These are phyloP conservation scores for Smittia sp. DNA, from an alignment of 2,888 invertebrate species.

Conservation along the genomic window DNA sequence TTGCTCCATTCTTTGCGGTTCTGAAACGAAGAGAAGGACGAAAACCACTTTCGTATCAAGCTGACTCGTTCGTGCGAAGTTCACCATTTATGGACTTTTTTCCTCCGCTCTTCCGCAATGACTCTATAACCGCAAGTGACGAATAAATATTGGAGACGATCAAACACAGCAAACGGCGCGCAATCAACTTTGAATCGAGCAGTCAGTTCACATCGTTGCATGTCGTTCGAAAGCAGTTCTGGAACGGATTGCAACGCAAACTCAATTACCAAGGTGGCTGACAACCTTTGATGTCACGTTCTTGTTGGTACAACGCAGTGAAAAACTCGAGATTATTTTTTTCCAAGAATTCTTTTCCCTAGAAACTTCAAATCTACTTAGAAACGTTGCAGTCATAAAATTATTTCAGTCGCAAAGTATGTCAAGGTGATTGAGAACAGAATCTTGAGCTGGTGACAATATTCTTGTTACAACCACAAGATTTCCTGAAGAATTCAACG, in stretches of 20 bases:
- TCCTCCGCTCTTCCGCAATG: neutral
- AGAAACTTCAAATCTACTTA: no score
- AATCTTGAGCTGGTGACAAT: no score
- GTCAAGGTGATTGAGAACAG: no score
- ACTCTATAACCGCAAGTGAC: conserved; percentile 20
- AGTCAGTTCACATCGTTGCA: neutral
- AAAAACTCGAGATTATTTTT: no score
- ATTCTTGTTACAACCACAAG: no score
- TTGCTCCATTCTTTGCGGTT: conserved; percentile 28
- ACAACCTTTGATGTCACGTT: neutral
- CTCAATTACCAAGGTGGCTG: neutral
- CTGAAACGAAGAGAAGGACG: neutral
- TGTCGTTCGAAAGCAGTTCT: neutral
- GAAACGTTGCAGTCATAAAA: no score
- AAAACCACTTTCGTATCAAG: conserved; percentile 7
- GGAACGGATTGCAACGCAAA: neutral
- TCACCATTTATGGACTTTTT: conserved; percentile 21
- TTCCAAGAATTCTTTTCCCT: no score
- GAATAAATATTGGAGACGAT: conserved; percentile 26
- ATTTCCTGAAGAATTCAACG: no score
- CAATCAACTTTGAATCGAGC: neutral
- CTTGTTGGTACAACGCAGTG: no score
- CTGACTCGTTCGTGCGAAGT: conserved; percentile 10
- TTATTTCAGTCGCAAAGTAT: no score
- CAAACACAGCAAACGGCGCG: neutral